Conservation (phyloP, 2,888 invertebrate species). For the Eledona agricola region DNA sequence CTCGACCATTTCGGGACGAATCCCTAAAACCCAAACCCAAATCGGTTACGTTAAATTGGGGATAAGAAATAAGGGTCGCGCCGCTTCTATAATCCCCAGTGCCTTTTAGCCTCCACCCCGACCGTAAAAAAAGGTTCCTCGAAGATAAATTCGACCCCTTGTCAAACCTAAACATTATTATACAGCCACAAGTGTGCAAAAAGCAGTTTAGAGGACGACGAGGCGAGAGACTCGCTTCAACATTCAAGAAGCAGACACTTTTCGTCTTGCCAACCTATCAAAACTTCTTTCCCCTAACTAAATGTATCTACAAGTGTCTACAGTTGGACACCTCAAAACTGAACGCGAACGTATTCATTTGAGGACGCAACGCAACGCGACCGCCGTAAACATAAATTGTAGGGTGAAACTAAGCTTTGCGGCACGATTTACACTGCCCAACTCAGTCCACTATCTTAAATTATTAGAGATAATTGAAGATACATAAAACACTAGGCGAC, state of each 20-base stretch:
- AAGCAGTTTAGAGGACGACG: conserved; percentile 40
- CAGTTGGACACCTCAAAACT: conserved; percentile 50
- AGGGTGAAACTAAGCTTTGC: conserved; percentile 54
- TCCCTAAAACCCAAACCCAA: conserved; percentile 1
- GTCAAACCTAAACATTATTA: conserved; percentile 56
- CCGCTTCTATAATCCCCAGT: conserved; percentile 11
- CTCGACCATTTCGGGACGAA: not conserved
- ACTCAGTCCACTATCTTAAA: too few species aligned
- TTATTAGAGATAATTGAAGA: too few species aligned
- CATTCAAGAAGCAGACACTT: conserved; percentile 8
- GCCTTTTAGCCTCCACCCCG: conserved; percentile 34
- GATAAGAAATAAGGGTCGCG: conserved; percentile 8
- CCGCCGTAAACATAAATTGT: conserved; percentile 55
- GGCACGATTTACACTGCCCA: conserved; percentile 52
- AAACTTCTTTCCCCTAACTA: conserved; percentile 57
- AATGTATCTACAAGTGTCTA: conserved; percentile 61
- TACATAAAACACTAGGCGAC: too few species aligned
- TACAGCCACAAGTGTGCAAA: conserved; percentile 56
- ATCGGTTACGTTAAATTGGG: too few species aligned
- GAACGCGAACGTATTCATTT: conserved; percentile 48
- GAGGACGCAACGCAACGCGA: conserved; percentile 42
- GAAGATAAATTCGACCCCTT: conserved; percentile 57
- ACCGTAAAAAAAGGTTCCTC: conserved; percentile 56
- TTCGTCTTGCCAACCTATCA: conserved; percentile 42
- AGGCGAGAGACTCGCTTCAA: conserved; percentile 19